phyloP scores from a whole-genome alignment of 2,888 invertebrate genomes.

The Drosophila recens region DNA sequence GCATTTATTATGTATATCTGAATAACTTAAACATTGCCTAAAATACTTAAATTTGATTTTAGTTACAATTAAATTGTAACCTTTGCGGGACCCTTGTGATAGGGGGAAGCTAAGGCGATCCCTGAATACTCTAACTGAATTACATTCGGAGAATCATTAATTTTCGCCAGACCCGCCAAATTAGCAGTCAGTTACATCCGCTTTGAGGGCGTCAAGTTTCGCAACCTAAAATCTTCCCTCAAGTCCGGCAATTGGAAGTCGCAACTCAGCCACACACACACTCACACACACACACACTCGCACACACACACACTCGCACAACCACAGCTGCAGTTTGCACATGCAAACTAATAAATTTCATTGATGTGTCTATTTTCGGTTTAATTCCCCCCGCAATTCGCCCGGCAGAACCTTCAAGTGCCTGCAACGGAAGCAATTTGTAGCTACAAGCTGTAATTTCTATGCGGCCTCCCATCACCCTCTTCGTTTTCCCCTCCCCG shows the following conservation, averaged over 20 bases:
- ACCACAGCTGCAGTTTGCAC: conserved; percentile 73
- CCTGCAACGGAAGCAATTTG: conserved; percentile 83
- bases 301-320: conserved; percentile 43
- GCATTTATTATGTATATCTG: neutral
- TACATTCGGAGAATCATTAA: conserved; percentile 49
- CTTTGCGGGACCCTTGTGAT: neutral
- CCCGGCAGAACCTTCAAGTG: conserved; percentile 55
- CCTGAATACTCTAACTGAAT: conserved; percentile 14
- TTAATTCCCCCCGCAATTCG: conserved; percentile 5
- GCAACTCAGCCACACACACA: conserved; percentile 44
- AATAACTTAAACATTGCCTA: neutral
- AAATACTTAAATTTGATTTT: neutral
- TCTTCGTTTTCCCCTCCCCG: neutral
- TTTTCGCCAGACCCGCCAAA: conserved; percentile 60
- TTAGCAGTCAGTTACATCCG: conserved; percentile 74
- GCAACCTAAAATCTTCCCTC: conserved; percentile 46
- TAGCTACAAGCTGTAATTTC: conserved; percentile 82
- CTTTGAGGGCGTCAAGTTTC: conserved; percentile 47
- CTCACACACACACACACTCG: conserved; percentile 43
- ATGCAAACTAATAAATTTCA: conserved; percentile 83
- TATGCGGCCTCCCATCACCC: conserved; percentile 30
- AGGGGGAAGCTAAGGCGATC: conserved; percentile 7
- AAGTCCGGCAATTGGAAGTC: conserved; percentile 68
- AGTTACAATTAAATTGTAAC: conserved; percentile 1
- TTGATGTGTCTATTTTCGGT: conserved; percentile 83